A percentile compares a stretch with the other conserved stretches of the same genome.
Evolutionary conservation across 2,797 vertebrate species (phyloP).

Genomic region (Liparis tanakae): DNA sequence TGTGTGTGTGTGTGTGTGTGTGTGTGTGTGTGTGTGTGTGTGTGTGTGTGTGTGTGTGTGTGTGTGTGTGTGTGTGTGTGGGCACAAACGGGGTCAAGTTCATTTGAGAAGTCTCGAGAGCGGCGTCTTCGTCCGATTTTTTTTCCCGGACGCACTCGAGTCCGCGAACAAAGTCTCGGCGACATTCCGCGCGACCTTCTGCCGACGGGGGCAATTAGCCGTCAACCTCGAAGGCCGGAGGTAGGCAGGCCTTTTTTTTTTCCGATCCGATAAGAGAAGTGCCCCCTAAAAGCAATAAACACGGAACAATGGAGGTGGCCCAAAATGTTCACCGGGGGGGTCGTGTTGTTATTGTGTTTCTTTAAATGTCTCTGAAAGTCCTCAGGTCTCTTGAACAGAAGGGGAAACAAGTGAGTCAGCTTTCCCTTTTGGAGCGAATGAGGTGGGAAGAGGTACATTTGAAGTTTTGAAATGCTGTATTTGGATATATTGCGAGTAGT

Average conservation of each 20-base stretch:
- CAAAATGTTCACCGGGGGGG: conserved; percentile 12
- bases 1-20: too few species aligned
- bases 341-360: not conserved
- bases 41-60: too few species aligned
- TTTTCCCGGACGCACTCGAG: conserved; percentile 6
- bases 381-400: not conserved
- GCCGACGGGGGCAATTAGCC: conserved; percentile 24
- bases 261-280: conserved; percentile 25
- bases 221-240: conserved; percentile 10
- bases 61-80: not conserved
- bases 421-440: conserved; percentile 17
- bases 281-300: conserved; percentile 41
- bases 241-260: not conserved
- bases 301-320: conserved; percentile 8
- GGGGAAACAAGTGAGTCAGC: not conserved
- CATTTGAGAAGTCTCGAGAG: conserved; percentile 18
- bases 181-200: conserved; percentile 20
- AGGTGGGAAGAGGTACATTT: not conserved
- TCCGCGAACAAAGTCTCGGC: not conserved
- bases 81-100: conserved; percentile 43
- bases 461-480: too few species aligned
- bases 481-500: too few species aligned
- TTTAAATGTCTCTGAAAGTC: conserved; percentile 22
- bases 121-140: conserved; percentile 17
- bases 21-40: too few species aligned